Conservation (phyloP, 2,113 vertebrate genomes). For the Planiliza haematocheilus region DNA sequence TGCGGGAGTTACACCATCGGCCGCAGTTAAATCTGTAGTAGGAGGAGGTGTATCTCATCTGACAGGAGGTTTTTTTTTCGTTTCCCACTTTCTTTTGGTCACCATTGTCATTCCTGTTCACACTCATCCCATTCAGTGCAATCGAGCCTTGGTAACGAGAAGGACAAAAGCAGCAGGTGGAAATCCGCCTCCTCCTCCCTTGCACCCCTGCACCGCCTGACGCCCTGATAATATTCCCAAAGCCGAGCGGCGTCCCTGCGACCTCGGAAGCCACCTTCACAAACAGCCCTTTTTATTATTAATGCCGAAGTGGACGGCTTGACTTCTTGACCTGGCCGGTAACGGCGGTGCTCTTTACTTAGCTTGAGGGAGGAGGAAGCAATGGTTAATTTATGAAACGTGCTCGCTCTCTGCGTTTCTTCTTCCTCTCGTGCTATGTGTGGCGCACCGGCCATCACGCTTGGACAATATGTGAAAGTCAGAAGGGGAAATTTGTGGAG, state of each 20-base stretch:
- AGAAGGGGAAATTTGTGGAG: neutral
- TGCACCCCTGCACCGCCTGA: neutral
- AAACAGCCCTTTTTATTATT: slow-evolving; percentile 67
- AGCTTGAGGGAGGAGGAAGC: slow-evolving; percentile 21
- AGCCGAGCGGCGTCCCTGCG: slow-evolving; percentile 40
- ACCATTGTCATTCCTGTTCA: slow-evolving; percentile 7
- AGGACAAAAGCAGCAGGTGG: slow-evolving; percentile 56
- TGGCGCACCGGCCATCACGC: neutral
- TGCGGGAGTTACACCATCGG: slow-evolving; percentile 55
- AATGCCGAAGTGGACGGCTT: slow-evolving; percentile 53
- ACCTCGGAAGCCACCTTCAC: slow-evolving; percentile 59
- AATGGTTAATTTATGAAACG: slow-evolving; percentile 65
- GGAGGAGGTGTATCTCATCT: slow-evolving; percentile 1
- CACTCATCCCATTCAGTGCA: slow-evolving; percentile 3
- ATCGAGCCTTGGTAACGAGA: slow-evolving; percentile 7
- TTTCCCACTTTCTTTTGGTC: neutral
- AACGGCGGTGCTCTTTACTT: slow-evolving; percentile 45
- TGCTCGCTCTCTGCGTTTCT: slow-evolving; percentile 23
- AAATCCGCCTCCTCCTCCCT: slow-evolving; percentile 5
- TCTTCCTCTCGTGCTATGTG: slow-evolving; percentile 38
- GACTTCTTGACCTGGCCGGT: slow-evolving; percentile 30
- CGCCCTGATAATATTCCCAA: slow-evolving; percentile 16
- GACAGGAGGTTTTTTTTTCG: neutral
- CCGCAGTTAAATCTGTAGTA: slow-evolving; percentile 27
- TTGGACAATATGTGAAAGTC: slow-evolving; percentile 2